Percentiles rank a stretch among this genome's conserved stretches.
phyloP scores from a whole-genome alignment of 1,140 invertebrate genomes.

The Drosophila triauraria region DNA sequence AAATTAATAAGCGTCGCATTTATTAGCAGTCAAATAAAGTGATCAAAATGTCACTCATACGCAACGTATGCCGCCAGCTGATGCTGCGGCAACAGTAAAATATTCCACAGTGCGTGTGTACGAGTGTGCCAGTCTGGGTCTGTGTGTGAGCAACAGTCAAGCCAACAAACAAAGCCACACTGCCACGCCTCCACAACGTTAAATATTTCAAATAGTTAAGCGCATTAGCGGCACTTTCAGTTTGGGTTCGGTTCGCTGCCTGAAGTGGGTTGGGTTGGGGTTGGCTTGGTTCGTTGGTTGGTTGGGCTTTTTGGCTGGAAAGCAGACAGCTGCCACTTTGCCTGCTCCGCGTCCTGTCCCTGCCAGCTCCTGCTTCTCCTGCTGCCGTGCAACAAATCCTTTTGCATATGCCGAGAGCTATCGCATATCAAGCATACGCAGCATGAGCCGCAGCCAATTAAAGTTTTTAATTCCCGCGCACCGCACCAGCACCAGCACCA shows the following conservation, averaged over 20 bases:
- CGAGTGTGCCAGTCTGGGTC: neutral
- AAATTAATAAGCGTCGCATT: slow-evolving; percentile 81
- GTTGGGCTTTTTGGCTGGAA: slow-evolving; percentile 33
- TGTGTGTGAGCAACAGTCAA: slow-evolving; percentile 49
- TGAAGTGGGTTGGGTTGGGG: slow-evolving; percentile 21
- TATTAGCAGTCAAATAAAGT: slow-evolving; percentile 82
- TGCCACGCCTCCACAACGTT: slow-evolving; percentile 49
- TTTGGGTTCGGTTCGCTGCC: slow-evolving; percentile 58
- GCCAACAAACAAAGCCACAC: slow-evolving; percentile 49
- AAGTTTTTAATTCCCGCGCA: slow-evolving; percentile 74
- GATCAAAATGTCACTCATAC: slow-evolving; percentile 82
- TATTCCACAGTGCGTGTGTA: slow-evolving; percentile 55
- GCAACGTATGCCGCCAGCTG: slow-evolving; percentile 61
- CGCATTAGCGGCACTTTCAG: slow-evolving; percentile 80
- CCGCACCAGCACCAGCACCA: slow-evolving; percentile 1
- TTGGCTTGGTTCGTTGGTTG: slow-evolving; percentile 31
- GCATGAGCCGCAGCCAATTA: slow-evolving; percentile 78
- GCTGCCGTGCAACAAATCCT: slow-evolving; percentile 43
- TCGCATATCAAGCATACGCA: slow-evolving; percentile 75
- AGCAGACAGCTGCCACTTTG: slow-evolving; percentile 40
- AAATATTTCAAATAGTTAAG: slow-evolving; percentile 84
- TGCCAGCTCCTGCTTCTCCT: neutral
- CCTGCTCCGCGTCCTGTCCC: slow-evolving; percentile 10
- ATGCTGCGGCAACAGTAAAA: slow-evolving; percentile 61
- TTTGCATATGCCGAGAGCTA: slow-evolving; percentile 73